These are phyloP conservation scores for Adelges cooleyi DNA, from an alignment of 1,140 invertebrate genomes.

Conservation along the genomic window DNA sequence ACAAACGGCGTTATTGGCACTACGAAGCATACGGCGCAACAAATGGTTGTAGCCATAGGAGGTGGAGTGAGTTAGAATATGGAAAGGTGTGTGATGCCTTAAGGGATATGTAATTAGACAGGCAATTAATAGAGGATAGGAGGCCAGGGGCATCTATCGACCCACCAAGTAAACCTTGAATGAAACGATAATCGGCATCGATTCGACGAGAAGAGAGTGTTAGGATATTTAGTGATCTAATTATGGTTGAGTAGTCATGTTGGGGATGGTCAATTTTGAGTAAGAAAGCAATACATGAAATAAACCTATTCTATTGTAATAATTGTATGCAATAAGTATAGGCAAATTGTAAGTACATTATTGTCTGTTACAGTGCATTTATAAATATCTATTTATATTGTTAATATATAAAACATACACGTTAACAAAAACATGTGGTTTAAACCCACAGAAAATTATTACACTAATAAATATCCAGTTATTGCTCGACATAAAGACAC, in stretches of 20 bases:
- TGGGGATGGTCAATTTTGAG: not conserved
- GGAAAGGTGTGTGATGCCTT: not conserved
- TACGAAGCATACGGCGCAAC: too few relatives aligned
- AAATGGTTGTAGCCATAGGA: not conserved
- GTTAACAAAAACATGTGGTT: too few relatives aligned
- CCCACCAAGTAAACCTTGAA: not conserved
- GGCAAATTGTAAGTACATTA: too few relatives aligned
- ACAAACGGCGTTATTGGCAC: too few relatives aligned
- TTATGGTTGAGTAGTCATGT: not conserved
- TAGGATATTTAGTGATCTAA: not conserved
- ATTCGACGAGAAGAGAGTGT: not conserved
- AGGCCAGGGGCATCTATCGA: not conserved
- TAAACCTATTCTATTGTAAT: too few relatives aligned
- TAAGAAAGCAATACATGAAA: not conserved
- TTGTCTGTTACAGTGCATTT: too few relatives aligned
- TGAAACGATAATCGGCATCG: not conserved
- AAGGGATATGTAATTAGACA: not conserved
- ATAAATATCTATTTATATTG: too few relatives aligned
- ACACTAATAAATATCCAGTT: too few relatives aligned
- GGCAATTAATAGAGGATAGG: not conserved
- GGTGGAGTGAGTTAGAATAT: not conserved
- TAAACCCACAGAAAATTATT: too few relatives aligned
- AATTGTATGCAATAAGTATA: too few relatives aligned
- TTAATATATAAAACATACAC: too few relatives aligned
- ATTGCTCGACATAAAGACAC: too few relatives aligned